Conservation (phyloP, 2,113 vertebrate species). For the Athene cunicularia region DNA sequence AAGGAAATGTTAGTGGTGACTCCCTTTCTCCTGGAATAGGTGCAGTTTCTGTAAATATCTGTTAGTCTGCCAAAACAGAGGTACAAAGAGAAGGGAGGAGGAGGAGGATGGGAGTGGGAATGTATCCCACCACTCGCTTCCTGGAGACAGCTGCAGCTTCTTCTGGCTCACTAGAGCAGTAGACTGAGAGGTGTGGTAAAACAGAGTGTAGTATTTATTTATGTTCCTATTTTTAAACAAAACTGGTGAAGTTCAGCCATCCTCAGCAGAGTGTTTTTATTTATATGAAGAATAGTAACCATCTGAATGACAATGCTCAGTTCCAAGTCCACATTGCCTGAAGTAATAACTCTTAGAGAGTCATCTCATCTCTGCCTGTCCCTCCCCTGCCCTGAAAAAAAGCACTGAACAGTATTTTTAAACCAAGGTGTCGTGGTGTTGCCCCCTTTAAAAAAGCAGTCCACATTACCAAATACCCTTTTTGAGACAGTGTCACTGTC, state of each 20-base stretch:
- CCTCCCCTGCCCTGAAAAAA: not conserved
- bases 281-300: not conserved
- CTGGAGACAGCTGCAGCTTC: not conserved
- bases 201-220: not conserved
- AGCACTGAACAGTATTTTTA: not conserved
- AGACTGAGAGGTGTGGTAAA: not conserved
- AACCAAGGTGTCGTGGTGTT: not conserved
- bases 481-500: not conserved
- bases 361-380: not conserved
- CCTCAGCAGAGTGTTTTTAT: not conserved
- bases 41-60: not conserved
- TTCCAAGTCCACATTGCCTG: not conserved
- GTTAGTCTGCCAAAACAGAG: not conserved
- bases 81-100: not conserved
- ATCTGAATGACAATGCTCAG: fast-evolving
- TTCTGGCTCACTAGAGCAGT: not conserved
- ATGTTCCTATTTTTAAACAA: not conserved
- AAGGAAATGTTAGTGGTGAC: not conserved
- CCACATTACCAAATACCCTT: not conserved
- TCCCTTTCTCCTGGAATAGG: not conserved
- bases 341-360: not conserved
- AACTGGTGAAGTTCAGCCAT: not conserved
- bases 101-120: not conserved
- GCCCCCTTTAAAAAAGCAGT: not conserved
- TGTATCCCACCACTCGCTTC: not conserved